Conservation (phyloP, 2,797 vertebrate species). For the Benthosema pterotum region DNA sequence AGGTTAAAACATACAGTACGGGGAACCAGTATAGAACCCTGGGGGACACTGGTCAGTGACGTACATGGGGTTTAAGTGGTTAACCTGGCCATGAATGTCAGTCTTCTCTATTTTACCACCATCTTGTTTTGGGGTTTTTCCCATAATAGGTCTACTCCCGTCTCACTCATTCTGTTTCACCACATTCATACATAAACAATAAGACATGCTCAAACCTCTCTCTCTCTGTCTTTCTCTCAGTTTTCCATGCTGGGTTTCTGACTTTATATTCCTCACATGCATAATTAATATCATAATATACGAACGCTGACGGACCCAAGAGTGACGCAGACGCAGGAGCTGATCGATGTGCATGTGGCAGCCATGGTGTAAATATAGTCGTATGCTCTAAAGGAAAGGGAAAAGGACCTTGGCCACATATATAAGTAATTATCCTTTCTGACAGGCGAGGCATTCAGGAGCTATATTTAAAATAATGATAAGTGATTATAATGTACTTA, state of each 20-base stretch:
- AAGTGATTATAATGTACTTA: slow-evolving; percentile 72
- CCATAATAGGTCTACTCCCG: slow-evolving; percentile 46
- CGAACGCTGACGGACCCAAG: slow-evolving; percentile 31
- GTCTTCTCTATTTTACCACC: slow-evolving; percentile 58
- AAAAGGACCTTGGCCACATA: slow-evolving; percentile 21
- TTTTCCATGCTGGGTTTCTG: not conserved
- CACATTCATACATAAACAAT: slow-evolving; percentile 53
- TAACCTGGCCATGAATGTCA: slow-evolving; percentile 41
- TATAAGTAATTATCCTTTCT: slow-evolving; percentile 56
- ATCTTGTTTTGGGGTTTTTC: slow-evolving; percentile 54
- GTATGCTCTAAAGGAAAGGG: slow-evolving; percentile 29
- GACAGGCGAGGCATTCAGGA: slow-evolving; percentile 50
- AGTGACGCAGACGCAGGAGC: slow-evolving; percentile 39
- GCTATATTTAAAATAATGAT: slow-evolving; percentile 73
- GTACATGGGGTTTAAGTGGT: not conserved
- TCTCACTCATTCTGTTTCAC: slow-evolving; percentile 52
- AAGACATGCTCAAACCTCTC: slow-evolving; percentile 32
- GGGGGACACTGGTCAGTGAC: too few species aligned
- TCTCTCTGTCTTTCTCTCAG: slow-evolving; percentile 6
- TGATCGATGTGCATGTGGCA: slow-evolving; percentile 17
- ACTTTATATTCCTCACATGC: slow-evolving; percentile 18
- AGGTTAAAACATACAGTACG: too few species aligned
- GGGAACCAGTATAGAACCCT: too few species aligned
- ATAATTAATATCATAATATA: slow-evolving; percentile 28
- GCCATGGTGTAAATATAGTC: slow-evolving; percentile 44